Evolutionary conservation across 1,140 invertebrate species (phyloP), one percentile per base, ranked within the genome.

Genomic region (Atta texana): DNA sequence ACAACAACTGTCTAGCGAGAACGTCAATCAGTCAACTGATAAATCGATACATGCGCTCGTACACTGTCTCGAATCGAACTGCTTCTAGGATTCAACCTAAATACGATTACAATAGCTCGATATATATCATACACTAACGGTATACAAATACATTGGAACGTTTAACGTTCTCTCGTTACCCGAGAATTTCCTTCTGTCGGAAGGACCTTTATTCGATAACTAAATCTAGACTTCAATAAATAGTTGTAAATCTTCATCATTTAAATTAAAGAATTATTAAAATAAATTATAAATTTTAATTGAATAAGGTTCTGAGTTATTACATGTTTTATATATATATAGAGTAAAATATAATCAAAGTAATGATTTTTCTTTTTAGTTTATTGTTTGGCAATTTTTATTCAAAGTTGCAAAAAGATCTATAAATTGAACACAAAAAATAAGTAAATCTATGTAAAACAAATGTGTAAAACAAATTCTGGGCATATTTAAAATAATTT

Each of bases 21-120:
- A 71, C 66, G 76, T 82, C 87, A 87, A 81, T 88, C 75, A 86
- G 61, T 64, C 74, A 81, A 49, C 84, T 72, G 75, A 86, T 87
- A 87, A 81, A 88, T 82, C 84, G 75, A 63, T 74, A 53, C 16
- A 14, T 16, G 49, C 69, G 63, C 12, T 55, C 51, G 80, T 74
- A 74, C 51, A 71, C 53, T 53, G 31, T 28, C 39, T 44, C 44
- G 57, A 59, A 80, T 21, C 59, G 34, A 49, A 28, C 49, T 49
- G 10, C 14, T 21, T 61, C 34, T 12, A 75, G n/a, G 14, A 61
- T 71, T 44, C 68, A 81, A 81, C 34, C 78, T 24, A 81, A 84
- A 84, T 84, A 61, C 57, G 55, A 84, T 63, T 28, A 61, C 69
- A 24, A 44, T 31, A 49, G 18, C 28, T 55, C 51, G 28, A 74